Base-by-base conservation (phyloP, 2,113 vertebrate species). In the Menidia beryllina region DNA sequence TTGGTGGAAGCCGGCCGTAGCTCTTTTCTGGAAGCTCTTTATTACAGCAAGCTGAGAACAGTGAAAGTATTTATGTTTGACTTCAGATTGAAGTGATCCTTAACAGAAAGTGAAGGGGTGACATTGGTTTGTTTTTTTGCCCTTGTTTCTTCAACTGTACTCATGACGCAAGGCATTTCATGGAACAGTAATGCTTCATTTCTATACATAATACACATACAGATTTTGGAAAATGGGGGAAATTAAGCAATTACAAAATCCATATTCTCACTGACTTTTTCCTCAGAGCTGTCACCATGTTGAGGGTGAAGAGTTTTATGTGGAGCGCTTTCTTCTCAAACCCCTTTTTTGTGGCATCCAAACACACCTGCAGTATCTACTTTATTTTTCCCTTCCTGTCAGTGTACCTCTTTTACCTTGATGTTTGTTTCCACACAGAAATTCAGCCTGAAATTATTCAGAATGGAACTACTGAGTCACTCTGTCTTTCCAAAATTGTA, bases 361-460 rank as follows among this genome's bases (percentile, higher is more conserved):
- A 54, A 34, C 52, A 54, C 52, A 54, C 26, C 52, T 54, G 52
- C 26, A n/a, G 27, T 27, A 34, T 43, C 6, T 12, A 1, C 4
- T 36, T 12, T 34, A n/a, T 36, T 58, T 19, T 43, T 17, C 12
- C 12, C 5, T 34, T 5, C 2, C 13, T 4, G 1, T 25, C 13
- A 41, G 39, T 34, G 0, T 60, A 26, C 15, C 48, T 19, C 4
- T 54, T 70, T 47, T 36, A 17, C 49, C 20, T 54, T 62, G 39
- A 71, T 54, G 50, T 71, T 47, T 30, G 21, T 62, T 38, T 54
- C 27, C 27, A 49, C 63, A 55, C 30, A 56, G 57, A 71, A 45
- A 43, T 34, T 6, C 41, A 63, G 41, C 60, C 45, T 47, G 50
- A 38, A 62, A 72, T 63, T 49, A 53, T 39, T 56, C 34, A 74